A percentile compares a stretch with the other conserved stretches of the same genome.
Evolutionary conservation across 37 sponge, comb jelly and placozoan species (phyloP).

Genomic region (Cladorhizidae sp.): DNA sequence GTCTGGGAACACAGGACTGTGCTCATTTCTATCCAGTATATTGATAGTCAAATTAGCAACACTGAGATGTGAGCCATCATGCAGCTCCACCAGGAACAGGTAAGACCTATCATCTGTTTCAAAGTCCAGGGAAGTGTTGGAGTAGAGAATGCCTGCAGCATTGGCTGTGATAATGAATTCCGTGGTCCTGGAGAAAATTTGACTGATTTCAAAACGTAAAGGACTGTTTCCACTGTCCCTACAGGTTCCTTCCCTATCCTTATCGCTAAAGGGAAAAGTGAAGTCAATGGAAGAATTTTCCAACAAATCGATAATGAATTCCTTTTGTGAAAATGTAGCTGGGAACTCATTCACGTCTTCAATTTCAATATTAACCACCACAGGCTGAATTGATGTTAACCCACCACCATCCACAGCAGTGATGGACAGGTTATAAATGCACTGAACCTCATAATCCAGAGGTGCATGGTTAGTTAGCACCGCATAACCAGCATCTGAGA

Average conservation of each 20-base stretch:
- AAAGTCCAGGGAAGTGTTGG: conserved; percentile 17
- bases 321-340: conserved; percentile 14
- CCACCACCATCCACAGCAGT: conserved; percentile 50
- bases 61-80: conserved; percentile 9
- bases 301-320: neutral
- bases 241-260: conserved; percentile 26
- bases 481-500: conserved; percentile 22
- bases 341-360: conserved; percentile 37
- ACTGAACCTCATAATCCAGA: conserved; percentile 50
- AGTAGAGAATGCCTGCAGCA: conserved; percentile 15
- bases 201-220: neutral
- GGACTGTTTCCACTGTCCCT: neutral
- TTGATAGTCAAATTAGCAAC: neutral
- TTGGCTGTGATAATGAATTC: neutral
- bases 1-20: conserved; percentile 33
- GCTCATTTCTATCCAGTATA: conserved; percentile 52
- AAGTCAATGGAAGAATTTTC: conserved; percentile 33
- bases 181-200: neutral
- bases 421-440: conserved; percentile 8
- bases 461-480: conserved; percentile 24
- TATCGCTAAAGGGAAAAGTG: neutral
- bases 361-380: conserved; percentile 22
- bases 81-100: neutral
- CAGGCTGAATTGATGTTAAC: conserved; percentile 21
- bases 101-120: conserved; percentile 10